A percentile compares a stretch with the other conserved stretches of the same genome.
phyloP scores from a whole-genome alignment of 2,797 vertebrate species.

The Oreonectes daqikongensis region DNA sequence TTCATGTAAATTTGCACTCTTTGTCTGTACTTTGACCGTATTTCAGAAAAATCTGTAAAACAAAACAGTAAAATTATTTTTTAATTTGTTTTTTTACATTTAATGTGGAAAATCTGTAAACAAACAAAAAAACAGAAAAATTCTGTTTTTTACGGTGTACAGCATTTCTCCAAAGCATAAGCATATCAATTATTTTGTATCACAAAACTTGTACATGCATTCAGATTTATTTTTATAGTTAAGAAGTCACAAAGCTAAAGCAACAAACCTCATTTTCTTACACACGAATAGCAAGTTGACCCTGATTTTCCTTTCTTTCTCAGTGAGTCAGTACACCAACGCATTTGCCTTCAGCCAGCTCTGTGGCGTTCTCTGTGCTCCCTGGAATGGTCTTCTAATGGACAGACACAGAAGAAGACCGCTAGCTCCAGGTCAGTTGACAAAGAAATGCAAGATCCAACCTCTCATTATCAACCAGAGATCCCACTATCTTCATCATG shows the following conservation, averaged over 20 bases:
- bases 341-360: constrained; percentile 87
- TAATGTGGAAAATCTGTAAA: too few relatives aligned
- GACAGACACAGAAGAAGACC: constrained; percentile 81
- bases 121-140: too few relatives aligned
- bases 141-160: too few relatives aligned
- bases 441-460: not conserved
- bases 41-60: too few relatives aligned
- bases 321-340: constrained; percentile 87
- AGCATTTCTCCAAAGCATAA: too few relatives aligned
- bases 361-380: constrained; percentile 84
- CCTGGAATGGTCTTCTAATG: constrained; percentile 88
- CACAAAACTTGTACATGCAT: too few relatives aligned
- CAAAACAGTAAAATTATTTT: too few relatives aligned
- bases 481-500: not conserved
- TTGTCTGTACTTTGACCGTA: too few relatives aligned
- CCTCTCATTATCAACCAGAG: not conserved
- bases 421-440: constrained; percentile 64
- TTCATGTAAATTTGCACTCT: too few relatives aligned
- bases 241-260: not conserved
- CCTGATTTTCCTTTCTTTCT: not conserved
- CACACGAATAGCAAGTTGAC: not conserved
- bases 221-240: not conserved
- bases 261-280: not conserved
- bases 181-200: too few relatives aligned
- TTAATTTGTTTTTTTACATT: too few relatives aligned